A percentile compares a stretch with the other conserved stretches of the same genome.
These are phyloP conservation scores for Lophochroa leadbeateri DNA, from an alignment of 2,113 vertebrate species.

Conservation along the genomic window DNA sequence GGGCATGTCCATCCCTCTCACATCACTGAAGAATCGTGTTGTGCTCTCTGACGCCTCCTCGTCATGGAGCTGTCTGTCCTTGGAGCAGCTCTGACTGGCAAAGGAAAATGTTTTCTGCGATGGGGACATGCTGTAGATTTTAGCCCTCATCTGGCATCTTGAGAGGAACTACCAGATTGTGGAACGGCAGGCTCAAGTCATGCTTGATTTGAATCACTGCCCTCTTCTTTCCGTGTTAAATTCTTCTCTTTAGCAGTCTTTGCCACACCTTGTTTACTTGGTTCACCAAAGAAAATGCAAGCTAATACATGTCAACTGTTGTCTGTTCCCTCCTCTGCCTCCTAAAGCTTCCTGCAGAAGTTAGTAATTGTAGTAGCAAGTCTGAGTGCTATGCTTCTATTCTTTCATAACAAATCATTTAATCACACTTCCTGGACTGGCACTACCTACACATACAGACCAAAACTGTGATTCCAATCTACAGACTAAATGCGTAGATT, in stretches of 20 bases:
- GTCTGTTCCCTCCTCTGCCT: neutral
- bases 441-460: neutral
- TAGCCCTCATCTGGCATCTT: neutral
- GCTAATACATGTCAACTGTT: neutral
- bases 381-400: neutral
- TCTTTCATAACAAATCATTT: neutral
- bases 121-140: neutral
- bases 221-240: neutral
- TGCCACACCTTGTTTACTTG: neutral
- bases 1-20: neutral
- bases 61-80: neutral
- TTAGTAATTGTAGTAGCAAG: neutral
- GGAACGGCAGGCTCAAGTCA: accelerated
- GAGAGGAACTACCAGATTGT: neutral
- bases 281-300: neutral
- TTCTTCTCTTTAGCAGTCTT: neutral
- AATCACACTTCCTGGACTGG: neutral
- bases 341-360: neutral
- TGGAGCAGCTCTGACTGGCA: neutral
- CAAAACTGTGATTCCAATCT: neutral
- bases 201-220: neutral
- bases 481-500: neutral
- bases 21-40: neutral
- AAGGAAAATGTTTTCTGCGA: neutral
- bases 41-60: neutral